Evolutionary conservation across 2,888 invertebrate species (phyloP).

Genomic region (Lasioglossum pauxillum): DNA sequence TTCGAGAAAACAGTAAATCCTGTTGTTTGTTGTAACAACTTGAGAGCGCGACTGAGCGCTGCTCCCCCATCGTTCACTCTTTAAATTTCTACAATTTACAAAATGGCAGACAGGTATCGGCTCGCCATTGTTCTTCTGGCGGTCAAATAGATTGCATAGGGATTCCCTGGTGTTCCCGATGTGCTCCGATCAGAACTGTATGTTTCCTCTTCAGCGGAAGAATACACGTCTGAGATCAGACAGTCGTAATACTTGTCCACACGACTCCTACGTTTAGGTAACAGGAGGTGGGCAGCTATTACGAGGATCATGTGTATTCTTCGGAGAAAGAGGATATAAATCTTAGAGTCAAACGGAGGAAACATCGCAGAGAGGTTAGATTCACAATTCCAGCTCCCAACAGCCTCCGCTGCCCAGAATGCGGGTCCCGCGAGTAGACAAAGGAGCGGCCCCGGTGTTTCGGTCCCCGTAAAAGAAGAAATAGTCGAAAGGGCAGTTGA

Average conservation of each 20-base stretch:
- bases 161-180: neutral
- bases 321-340: neutral
- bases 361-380: neutral
- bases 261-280: neutral
- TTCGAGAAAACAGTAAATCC: neutral
- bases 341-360: neutral
- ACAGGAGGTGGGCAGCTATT: neutral
- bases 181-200: neutral
- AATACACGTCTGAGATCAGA: neutral
- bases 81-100: neutral
- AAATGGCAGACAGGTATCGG: neutral
- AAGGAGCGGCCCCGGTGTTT: neutral
- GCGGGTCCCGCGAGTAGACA: neutral
- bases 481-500: constrained; percentile 36
- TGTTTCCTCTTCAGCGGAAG: neutral
- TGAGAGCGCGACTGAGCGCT: neutral
- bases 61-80: neutral
- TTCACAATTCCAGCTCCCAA: neutral
- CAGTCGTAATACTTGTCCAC: neutral
- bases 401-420: neutral
- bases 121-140: neutral
- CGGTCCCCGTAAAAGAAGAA: neutral
- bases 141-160: neutral
- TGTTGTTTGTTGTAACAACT: neutral
- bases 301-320: neutral